Percentiles rank a stretch among this genome's conserved stretches.
These are phyloP conservation scores for Sterna hirundo DNA, from an alignment of 2,113 vertebrate species.

Conservation along the genomic window DNA sequence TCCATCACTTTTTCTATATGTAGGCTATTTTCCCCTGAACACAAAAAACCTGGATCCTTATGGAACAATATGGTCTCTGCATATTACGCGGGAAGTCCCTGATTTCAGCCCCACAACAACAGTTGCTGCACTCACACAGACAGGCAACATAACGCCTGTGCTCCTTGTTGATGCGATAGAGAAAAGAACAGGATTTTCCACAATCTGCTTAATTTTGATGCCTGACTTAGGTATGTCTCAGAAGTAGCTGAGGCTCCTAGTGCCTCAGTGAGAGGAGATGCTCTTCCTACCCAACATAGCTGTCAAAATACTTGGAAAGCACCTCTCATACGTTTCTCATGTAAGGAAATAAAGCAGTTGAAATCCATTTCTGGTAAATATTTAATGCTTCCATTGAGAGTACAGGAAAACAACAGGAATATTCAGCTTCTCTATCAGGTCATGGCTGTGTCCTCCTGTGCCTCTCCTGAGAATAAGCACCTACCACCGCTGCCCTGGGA, in stretches of 20 bases:
- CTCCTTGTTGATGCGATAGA: neutral
- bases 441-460: fast-evolving
- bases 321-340: neutral
- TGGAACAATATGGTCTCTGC: neutral
- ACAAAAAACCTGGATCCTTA: neutral
- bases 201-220: neutral
- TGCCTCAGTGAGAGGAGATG: neutral
- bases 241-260: neutral
- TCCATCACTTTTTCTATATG: neutral
- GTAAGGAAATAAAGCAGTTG: neutral
- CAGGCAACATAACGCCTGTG: neutral
- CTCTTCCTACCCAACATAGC: neutral
- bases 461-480: neutral
- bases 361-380: neutral
- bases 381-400: neutral
- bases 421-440: neutral
- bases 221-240: neutral
- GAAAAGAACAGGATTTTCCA: neutral
- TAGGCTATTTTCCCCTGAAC: neutral
- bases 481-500: neutral
- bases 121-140: neutral
- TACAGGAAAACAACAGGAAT: neutral
- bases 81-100: neutral
- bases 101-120: neutral
- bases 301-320: neutral